phyloP scores from a whole-genome alignment of 2,113 vertebrate species.

The Campylomormyrus numenius region DNA sequence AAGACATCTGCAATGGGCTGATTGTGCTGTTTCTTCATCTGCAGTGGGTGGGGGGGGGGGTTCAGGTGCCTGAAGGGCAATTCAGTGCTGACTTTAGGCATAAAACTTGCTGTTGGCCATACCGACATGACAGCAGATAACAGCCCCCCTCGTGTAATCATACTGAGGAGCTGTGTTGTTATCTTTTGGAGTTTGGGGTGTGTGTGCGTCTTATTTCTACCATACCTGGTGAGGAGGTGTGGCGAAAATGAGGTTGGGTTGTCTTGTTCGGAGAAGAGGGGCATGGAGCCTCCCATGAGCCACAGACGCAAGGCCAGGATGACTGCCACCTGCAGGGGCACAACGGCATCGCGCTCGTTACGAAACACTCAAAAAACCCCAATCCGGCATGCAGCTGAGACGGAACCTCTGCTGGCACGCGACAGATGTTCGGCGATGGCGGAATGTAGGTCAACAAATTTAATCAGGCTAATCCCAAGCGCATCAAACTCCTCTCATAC shows the following conservation, averaged over 20 bases:
- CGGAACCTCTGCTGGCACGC: not conserved
- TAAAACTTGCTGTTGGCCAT: not conserved
- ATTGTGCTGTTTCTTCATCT: not conserved
- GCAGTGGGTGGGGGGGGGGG: not conserved
- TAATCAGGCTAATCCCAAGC: not conserved
- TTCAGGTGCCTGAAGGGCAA: not conserved
- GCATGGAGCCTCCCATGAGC: conserved; percentile 97
- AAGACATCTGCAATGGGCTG: not conserved
- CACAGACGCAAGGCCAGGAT: conserved; percentile 81
- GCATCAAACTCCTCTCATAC: not conserved
- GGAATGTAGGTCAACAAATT: not conserved
- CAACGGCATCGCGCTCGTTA: not conserved
- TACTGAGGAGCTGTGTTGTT: no score
- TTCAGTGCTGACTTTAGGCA: not conserved
- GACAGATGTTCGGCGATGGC: not conserved
- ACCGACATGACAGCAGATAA: not conserved
- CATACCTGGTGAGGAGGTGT: conserved; percentile 80
- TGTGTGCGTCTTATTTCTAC: not conserved
- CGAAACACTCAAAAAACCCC: not conserved
- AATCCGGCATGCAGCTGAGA: not conserved
- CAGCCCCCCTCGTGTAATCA: not conserved
- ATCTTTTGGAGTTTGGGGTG: not conserved
- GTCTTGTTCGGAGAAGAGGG: conserved; percentile 95
- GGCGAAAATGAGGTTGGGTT: conserved; percentile 95
- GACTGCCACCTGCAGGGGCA: conserved; percentile 65